Conservation (phyloP, 1,140 invertebrate species). For the Trichogramma pretiosum region DNA sequence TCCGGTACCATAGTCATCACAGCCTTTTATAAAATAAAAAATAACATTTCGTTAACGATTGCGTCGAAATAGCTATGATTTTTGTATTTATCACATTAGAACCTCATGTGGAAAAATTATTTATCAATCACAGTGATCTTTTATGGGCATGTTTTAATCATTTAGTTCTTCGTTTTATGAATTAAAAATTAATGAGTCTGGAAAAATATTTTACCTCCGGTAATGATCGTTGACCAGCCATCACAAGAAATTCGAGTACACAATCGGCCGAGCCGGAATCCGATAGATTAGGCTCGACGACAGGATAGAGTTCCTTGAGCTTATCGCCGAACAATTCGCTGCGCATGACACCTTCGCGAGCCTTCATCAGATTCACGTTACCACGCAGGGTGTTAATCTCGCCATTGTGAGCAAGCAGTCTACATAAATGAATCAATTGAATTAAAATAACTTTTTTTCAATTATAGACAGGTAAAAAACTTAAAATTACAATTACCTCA, state of each 20-base stretch:
- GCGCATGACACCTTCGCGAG: conserved; percentile 95
- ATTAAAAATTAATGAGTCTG: too few species aligned
- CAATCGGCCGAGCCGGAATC: conserved; percentile 97
- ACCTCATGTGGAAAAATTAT: too few species aligned
- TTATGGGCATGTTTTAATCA: too few species aligned
- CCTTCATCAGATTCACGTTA: conserved; percentile 98
- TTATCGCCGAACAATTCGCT: conserved; percentile 70
- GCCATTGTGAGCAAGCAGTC: conserved; percentile 95
- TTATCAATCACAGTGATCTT: too few species aligned
- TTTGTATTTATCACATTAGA: too few species aligned
- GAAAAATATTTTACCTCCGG: conserved; percentile 62
- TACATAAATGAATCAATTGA: conserved; percentile 36
- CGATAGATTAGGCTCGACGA: conserved; percentile 94
- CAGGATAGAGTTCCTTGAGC: conserved; percentile 86
- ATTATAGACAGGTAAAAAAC: too few species aligned
- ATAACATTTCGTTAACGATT: not conserved
- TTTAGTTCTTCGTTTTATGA: too few species aligned
- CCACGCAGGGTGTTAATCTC: conserved; percentile 98
- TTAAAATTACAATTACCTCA: conserved; percentile 61
- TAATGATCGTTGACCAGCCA: conserved; percentile 79
- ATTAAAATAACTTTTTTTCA: not conserved
- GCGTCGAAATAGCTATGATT: not conserved
- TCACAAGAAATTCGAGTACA: conserved; percentile 92
- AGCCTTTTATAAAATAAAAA: conserved; percentile 53
- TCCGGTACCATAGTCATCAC: conserved; percentile 99